Evolutionary conservation across 2,113 vertebrate species (phyloP).

Genomic region (Clarias macrocephalus): DNA sequence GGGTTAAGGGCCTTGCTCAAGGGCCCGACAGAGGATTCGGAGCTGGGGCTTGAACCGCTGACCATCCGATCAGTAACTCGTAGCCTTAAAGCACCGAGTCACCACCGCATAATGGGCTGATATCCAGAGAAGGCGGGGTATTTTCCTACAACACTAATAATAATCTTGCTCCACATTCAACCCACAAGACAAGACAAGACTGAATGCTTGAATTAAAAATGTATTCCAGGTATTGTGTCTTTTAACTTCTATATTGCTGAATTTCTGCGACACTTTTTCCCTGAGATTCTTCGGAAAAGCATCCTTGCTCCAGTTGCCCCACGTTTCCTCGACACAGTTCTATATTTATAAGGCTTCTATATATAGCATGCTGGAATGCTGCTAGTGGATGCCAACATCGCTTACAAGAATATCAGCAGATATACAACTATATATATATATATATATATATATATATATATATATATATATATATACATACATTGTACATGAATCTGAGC

Average conservation of each 20-base stretch:
- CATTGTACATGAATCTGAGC: background rate
- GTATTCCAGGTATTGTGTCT: background rate
- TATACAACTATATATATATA: too few species aligned
- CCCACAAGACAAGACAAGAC: background rate
- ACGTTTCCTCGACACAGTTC: background rate
- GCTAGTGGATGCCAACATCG: background rate
- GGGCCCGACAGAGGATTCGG: too few species aligned
- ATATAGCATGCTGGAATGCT: background rate
- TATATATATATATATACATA: too few species aligned
- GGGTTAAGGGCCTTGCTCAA: too few species aligned
- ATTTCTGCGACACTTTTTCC: background rate
- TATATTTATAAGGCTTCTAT: background rate
- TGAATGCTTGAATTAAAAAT: background rate
- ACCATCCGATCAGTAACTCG: too few species aligned
- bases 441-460: too few species aligned
- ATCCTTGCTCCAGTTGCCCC: background rate
- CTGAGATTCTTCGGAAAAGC: background rate
- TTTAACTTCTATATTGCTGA: background rate
- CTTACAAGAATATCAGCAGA: background rate
- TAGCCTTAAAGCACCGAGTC: too few species aligned
- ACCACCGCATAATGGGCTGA: background rate
- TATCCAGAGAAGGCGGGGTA: background rate
- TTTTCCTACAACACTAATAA: background rate
- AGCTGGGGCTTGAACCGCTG: too few species aligned
- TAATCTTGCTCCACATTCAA: background rate